Percentiles rank a stretch among this genome's conserved stretches.
Conservation (phyloP, 2,888 invertebrate genomes). For the Heliconius hortense region DNA sequence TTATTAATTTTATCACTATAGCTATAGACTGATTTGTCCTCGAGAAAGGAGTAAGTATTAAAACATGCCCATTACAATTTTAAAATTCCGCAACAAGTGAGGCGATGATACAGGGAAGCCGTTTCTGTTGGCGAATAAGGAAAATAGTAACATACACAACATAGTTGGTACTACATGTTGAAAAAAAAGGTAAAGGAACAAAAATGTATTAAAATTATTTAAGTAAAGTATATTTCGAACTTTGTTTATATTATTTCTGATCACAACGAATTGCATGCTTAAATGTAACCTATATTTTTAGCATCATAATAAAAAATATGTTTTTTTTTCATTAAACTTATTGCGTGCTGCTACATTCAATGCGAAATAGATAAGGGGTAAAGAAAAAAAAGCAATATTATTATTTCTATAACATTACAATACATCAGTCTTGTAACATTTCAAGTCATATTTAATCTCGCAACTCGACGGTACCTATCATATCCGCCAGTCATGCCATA, state of each 20-base stretch:
- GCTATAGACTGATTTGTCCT: no score
- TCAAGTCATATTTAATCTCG: conserved; percentile 48
- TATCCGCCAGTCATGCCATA: conserved; percentile 64
- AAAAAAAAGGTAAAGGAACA: no score
- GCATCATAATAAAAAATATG: no score
- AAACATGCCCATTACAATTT: background rate
- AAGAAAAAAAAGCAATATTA: background rate
- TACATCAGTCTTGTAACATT: conserved; percentile 37
- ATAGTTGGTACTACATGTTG: no score
- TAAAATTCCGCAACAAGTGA: conserved; percentile 35
- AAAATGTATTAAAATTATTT: no score
- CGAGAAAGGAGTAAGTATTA: background rate
- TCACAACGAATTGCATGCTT: no score
- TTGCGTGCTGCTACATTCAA: background rate
- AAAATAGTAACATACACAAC: no score
- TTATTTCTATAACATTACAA: conserved; percentile 19
- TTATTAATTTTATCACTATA: no score
- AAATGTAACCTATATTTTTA: no score
- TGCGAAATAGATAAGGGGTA: background rate
- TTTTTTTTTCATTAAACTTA: background rate
- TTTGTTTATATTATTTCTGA: no score
- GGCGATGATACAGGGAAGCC: conserved; percentile 20
- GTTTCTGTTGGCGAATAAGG: conserved; percentile 16
- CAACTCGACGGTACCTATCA: conserved; percentile 45
- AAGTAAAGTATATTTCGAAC: no score